Evolutionary conservation across 2,888 invertebrate species (phyloP).

Genomic region (Thecophora atra): DNA sequence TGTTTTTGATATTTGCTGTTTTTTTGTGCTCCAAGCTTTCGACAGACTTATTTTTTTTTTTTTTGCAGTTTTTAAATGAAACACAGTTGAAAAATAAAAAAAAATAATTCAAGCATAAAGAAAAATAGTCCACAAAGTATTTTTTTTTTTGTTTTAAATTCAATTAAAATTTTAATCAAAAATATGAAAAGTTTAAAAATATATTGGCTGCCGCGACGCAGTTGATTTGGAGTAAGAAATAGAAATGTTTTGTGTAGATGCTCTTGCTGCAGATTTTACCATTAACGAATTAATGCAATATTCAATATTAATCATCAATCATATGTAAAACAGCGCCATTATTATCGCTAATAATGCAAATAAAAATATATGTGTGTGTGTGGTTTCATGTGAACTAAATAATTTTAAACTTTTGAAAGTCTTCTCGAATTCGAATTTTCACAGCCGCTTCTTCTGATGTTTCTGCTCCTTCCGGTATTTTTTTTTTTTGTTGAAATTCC

Average conservation of each 20-base stretch:
- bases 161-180: slow-evolving; percentile 11
- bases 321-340: slow-evolving; percentile 1
- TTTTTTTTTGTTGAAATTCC: no score
- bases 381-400: neutral
- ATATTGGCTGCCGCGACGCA: neutral
- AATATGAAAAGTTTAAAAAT: slow-evolving; percentile 20
- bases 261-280: neutral
- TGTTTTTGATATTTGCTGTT: neutral
- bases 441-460: no score
- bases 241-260: neutral
- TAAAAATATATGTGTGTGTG: neutral
- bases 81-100: neutral
- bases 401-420: neutral
- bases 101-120: neutral
- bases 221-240: neutral
- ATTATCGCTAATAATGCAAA: slow-evolving; percentile 15
- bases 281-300: neutral
- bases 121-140: neutral
- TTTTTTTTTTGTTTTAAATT: neutral
- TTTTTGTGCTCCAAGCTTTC: no score
- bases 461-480: no score
- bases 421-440: neutral
- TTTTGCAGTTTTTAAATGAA: neutral
- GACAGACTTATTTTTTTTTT: no score
- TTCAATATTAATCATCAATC: slow-evolving; percentile 13